phyloP scores from a whole-genome alignment of 2,113 vertebrate species.

The Psettodes erumei region DNA sequence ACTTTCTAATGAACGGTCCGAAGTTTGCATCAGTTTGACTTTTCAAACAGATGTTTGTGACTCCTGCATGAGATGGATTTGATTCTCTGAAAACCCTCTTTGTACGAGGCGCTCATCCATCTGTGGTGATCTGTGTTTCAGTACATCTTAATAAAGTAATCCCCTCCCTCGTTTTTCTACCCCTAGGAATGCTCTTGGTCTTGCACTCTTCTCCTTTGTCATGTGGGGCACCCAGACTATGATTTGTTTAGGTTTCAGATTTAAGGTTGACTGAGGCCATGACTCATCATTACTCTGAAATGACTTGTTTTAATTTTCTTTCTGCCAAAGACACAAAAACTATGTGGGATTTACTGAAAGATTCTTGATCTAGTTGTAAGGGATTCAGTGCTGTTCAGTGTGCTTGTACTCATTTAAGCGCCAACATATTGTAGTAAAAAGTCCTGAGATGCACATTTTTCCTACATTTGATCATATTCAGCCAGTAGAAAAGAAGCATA shows the following conservation, averaged over 20 bases:
- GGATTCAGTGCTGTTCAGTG: constrained; percentile 16
- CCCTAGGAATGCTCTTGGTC: constrained; percentile 86
- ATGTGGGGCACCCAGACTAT: constrained; percentile 73
- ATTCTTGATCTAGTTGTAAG: constrained; percentile 9
- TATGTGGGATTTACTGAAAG: constrained; percentile 24
- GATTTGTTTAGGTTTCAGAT: constrained; percentile 84
- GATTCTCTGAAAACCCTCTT: constrained; percentile 70
- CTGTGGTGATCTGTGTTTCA: constrained; percentile 81
- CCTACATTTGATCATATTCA: constrained; percentile 35
- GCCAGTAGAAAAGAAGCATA: constrained; percentile 38
- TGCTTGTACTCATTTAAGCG: constrained; percentile 17
- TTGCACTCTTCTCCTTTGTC: constrained; percentile 80
- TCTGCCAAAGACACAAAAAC: constrained; percentile 46
- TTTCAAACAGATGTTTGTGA: constrained; percentile 79
- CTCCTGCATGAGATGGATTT: constrained; percentile 76
- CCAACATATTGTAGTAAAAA: constrained; percentile 25
- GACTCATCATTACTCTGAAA: constrained; percentile 82
- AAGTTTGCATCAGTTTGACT: constrained; percentile 68
- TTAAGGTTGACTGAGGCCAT: constrained; percentile 79
- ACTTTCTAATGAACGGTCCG: constrained; percentile 61
- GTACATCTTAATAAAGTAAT: constrained; percentile 87
- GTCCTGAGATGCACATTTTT: not conserved
- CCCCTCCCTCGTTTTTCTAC: constrained; percentile 79
- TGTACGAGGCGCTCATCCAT: constrained; percentile 80
- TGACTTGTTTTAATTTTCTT: constrained; percentile 75